Base-by-base conservation (phyloP, 2,113 vertebrate genomes). In the Xyliphius kryptos region DNA sequence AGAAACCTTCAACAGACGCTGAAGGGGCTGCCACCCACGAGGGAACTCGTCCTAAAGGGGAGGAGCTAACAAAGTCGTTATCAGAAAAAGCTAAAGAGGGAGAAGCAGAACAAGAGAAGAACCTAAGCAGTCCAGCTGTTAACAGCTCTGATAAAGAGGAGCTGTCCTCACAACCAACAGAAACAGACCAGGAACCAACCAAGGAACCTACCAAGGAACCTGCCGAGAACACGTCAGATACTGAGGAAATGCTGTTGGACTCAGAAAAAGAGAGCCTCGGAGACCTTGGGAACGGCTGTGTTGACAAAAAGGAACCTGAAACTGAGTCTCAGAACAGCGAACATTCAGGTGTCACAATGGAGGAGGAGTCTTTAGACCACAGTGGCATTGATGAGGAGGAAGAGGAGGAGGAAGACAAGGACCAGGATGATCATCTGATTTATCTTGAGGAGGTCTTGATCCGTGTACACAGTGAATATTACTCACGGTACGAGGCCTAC, bases 251-350 rank as follows among this genome's bases (percentile, higher is more conserved):
- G 26, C 4, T 32, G 26, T 21, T 1, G 66, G 55, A 56, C 8
- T 57, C 2, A 5, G 87, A 88, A 47, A 80, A 71, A 19, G 87
- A 82, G 55, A 74, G 83, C 37, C 85, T 89, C 22, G 77, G 76
- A 1, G 91, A 90, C 50, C 79, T 92, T 13, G 93, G 89, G 10
- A 92, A 95, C 5, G 91, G 93, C 19, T 91, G 89, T 61, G 59
- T 78, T 0, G 92, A 95, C 67, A 86, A 81, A 69, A 90, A 88
- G 53, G 95, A 98, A 76, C 87, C 90, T 0, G 94, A 99, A 79
- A 97, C 93, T 0, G 94, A 97, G 66, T 98, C 96, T 1, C 95
- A 97, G 83, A 95, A 91, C 56, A 98, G 94, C 6, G 92, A 97
- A 58, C 94, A 93, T 53, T 97, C 95, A 1, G 93, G 92, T 1